Evolutionary conservation across 2,888 invertebrate species (phyloP).

Genomic region (Lasioglossum leucozonium): DNA sequence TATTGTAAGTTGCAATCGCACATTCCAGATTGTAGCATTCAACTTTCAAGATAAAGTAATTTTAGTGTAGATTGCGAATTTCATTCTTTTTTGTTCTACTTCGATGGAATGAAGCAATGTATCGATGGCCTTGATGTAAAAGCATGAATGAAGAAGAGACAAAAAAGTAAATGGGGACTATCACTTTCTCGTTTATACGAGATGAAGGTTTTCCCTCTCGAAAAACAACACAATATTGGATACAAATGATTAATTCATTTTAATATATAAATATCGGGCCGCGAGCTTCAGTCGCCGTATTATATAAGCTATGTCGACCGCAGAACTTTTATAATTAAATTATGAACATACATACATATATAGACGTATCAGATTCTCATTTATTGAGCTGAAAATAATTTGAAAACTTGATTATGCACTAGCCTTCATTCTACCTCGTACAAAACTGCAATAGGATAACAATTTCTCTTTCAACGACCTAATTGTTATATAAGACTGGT

Average conservation of each 20-base stretch:
- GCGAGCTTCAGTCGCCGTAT: conserved; percentile 6
- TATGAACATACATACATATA: neutral
- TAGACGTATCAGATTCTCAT: neutral
- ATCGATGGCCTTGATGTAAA: neutral
- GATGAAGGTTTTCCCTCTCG: conserved; percentile 17
- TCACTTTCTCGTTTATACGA: neutral
- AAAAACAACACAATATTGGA: neutral
- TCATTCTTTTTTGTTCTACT: neutral
- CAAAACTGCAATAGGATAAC: neutral
- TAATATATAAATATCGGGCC: conserved; percentile 13
- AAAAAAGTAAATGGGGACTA: conserved; percentile 31
- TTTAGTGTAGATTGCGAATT: neutral
- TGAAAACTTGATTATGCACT: neutral
- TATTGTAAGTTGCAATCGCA: neutral
- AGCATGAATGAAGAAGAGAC: neutral
- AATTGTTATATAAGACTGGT: neutral
- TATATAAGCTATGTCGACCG: conserved; percentile 9
- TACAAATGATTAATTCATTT: conserved; percentile 27
- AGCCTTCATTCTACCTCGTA: neutral
- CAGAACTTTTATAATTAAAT: conserved; percentile 38
- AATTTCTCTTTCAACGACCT: neutral
- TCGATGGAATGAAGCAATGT: conserved; percentile 1
- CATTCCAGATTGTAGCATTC: neutral
- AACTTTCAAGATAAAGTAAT: neutral
- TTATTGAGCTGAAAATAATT: neutral